Conservation (phyloP, 2,888 invertebrate species). For the Tetranychus truncatus region DNA sequence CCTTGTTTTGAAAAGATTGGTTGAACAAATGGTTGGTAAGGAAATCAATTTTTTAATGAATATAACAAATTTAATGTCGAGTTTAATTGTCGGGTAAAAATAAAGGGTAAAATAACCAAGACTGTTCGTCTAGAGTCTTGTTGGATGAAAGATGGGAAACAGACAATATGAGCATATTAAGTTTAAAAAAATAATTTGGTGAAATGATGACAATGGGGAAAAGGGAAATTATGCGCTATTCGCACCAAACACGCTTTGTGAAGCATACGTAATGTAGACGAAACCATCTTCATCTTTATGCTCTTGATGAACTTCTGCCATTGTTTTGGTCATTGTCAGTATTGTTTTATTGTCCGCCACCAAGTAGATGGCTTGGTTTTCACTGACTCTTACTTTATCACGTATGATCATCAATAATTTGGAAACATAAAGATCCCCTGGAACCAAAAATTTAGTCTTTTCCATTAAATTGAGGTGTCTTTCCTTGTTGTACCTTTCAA, state of each 20-base stretch:
- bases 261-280: conserved; percentile 48
- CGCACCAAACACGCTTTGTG: conserved; percentile 65
- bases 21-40: too few species aligned
- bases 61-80: too few species aligned
- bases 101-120: too few species aligned
- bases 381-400: conserved; percentile 22
- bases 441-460: conserved; percentile 69
- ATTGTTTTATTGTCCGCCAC: conserved; percentile 63
- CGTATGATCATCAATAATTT: conserved; percentile 68
- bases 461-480: conserved; percentile 53
- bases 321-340: conserved; percentile 56
- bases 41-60: too few species aligned
- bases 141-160: too few species aligned
- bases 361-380: conserved; percentile 49
- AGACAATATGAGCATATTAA: too few species aligned
- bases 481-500: conserved; percentile 62
- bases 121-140: too few species aligned
- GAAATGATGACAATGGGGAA: too few species aligned
- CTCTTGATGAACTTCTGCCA: conserved; percentile 59
- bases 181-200: too few species aligned
- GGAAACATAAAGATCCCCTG: conserved; percentile 70
- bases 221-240: too few species aligned
- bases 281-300: conserved; percentile 56
- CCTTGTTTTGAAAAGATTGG: too few species aligned
- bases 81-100: too few species aligned